Base-by-base conservation (phyloP, 1,140 invertebrate genomes). In the Lasaia peninsularis region DNA sequence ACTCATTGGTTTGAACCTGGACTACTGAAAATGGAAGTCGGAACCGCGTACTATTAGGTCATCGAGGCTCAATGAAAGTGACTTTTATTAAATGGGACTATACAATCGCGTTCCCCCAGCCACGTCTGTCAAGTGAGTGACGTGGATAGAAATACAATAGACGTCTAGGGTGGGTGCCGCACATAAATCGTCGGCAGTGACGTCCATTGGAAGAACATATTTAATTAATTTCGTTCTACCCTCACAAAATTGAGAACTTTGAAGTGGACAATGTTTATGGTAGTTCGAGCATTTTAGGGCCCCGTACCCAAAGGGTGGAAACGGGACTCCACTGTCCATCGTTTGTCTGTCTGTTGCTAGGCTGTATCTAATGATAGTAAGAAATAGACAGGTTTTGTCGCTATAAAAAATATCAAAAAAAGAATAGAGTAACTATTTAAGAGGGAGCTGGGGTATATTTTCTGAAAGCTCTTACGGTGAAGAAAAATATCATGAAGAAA, bases 141-240 rank as follows among this genome's bases (percentile, higher is more conserved):
- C 74, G 71, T 79, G 69, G 71, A 82, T 73, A 67, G 71, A 69
- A 72, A 71, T 62, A 85, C 79, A 85, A 85, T 77, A 68, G 69
- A 55, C 58, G 52, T 62, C 65, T 63, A 71, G 77, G 75, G 74
- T 80, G 77, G 69, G 65, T 75, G 70, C 64, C 73, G 66, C 72
- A 73, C 58, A 76, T 80, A 81, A 78, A 83, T 79, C 69, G 56
- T 62, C 61, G 49, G 58, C 63, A 67, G 56, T 71, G 75, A 73
- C 76, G 69, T 67, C 61, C 53, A 68, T 65, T 60, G 65, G 67
- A 70, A 61, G 63, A 65, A 78, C 71, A 76, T 61, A 69, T 74
- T 82, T 84, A 84, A 82, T 81, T 79, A 74, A 75, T 69, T 73
- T 57, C 60, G 64, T 70, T 73, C 66, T 65, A 66, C 69, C 65